A percentile compares a stretch with the other conserved stretches of the same genome.
phyloP scores from a whole-genome alignment of 2,113 vertebrate species.

The Eidolon helvum region DNA sequence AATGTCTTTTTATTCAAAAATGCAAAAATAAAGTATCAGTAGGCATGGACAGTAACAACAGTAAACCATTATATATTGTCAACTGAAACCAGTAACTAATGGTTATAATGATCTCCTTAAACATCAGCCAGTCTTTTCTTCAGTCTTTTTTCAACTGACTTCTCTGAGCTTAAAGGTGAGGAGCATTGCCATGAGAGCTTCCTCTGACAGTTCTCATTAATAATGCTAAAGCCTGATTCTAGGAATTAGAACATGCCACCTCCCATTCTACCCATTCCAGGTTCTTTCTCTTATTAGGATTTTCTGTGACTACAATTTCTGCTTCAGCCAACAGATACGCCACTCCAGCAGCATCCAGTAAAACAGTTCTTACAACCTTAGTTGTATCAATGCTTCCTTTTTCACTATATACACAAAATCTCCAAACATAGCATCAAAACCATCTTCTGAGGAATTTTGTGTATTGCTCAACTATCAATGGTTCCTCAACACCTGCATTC shows the following conservation, averaged over 20 bases:
- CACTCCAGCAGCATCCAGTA: conserved; percentile 96
- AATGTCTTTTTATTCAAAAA: too few relatives aligned
- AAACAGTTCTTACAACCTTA: conserved; percentile 98
- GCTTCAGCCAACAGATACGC: conserved; percentile 95
- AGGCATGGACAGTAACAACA: too few relatives aligned
- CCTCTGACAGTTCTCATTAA: conserved; percentile 77
- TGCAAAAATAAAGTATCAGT: too few relatives aligned
- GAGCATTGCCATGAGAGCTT: conserved; percentile 58
- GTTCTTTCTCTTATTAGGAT: conserved; percentile 96
- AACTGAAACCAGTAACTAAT: conserved; percentile 85
- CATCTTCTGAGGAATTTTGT: conserved; percentile 88
- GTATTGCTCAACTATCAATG: conserved; percentile 95
- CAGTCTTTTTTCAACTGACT: conserved; percentile 78
- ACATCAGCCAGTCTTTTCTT: conserved; percentile 78
- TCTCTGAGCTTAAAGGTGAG: conserved; percentile 70
- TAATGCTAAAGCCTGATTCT: conserved; percentile 47
- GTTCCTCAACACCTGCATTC: too few relatives aligned
- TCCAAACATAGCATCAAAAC: conserved; percentile 95
- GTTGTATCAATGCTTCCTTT: conserved; percentile 99
- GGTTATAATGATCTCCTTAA: conserved; percentile 82
- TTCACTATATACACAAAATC: conserved; percentile 98
- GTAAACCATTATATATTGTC: conserved; percentile 83
- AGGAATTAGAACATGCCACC: conserved; percentile 92
- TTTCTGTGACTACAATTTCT: conserved; percentile 95
- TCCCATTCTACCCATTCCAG: conserved; percentile 89